phyloP scores from a whole-genome alignment of 2,797 vertebrate species.

The Neosilurus mollespiculum region DNA sequence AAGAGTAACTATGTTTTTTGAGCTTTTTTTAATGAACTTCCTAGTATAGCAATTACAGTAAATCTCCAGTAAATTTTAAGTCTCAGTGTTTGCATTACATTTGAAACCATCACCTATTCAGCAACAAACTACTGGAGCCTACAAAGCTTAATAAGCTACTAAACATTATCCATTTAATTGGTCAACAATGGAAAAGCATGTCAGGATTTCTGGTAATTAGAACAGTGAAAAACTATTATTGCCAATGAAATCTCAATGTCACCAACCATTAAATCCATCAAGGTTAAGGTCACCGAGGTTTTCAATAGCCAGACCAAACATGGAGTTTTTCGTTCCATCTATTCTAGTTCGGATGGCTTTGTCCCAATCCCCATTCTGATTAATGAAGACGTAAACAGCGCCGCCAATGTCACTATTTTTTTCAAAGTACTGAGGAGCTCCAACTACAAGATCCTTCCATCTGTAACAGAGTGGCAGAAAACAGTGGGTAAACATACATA shows the following conservation, averaged over 20 bases:
- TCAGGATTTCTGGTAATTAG: not conserved
- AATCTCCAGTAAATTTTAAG: not conserved
- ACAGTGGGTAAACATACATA: not conserved
- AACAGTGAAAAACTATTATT: not conserved
- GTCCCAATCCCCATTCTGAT: slow-evolving; percentile 81
- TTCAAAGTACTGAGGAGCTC: slow-evolving; percentile 94
- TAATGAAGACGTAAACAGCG: slow-evolving; percentile 89
- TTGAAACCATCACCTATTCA: not conserved
- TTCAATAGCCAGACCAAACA: slow-evolving; percentile 94
- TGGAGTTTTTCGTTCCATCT: slow-evolving; percentile 83
- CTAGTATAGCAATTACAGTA: not conserved
- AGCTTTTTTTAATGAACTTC: too few species aligned
- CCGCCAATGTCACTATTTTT: slow-evolving; percentile 86
- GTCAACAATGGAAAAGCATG: not conserved
- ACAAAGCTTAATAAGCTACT: not conserved
- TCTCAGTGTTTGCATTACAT: not conserved
- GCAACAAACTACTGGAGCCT: too few species aligned
- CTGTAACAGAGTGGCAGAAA: slow-evolving; percentile 63
- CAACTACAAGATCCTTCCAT: slow-evolving; percentile 95
- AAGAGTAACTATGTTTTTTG: too few species aligned
- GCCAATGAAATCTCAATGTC: not conserved
- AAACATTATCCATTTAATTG: not conserved
- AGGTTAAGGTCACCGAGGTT: slow-evolving; percentile 91
- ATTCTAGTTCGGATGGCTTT: slow-evolving; percentile 76
- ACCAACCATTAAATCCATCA: slow-evolving; percentile 85